These are phyloP conservation scores for Grapholita molesta DNA, from an alignment of 1,140 invertebrate species.

Conservation along the genomic window DNA sequence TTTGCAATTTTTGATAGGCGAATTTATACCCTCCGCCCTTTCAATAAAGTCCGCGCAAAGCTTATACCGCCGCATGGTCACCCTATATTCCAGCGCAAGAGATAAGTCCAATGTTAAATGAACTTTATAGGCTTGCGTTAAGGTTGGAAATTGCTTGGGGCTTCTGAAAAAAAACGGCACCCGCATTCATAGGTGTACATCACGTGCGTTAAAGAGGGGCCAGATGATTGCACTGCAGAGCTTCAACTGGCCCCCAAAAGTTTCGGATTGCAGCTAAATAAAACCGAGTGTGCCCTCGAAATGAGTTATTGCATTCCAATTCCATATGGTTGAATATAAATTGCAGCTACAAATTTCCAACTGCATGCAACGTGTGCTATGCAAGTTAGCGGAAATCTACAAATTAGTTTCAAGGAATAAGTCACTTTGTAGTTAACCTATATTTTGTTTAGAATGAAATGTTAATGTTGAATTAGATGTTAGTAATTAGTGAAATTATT, in stretches of 20 bases:
- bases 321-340: constrained; percentile 9
- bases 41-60: constrained; percentile 43
- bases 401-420: background rate
- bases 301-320: background rate
- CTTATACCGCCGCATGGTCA: constrained; percentile 40
- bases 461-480: no score
- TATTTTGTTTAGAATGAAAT: background rate
- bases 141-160: constrained; percentile 25
- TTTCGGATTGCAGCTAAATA: constrained; percentile 39
- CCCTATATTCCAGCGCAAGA: constrained; percentile 33
- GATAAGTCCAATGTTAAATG: constrained; percentile 18
- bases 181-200: constrained; percentile 34
- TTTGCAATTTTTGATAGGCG: constrained; percentile 29
- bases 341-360: background rate
- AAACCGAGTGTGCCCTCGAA: constrained; percentile 17
- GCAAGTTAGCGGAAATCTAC: background rate
- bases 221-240: constrained; percentile 60
- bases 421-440: background rate
- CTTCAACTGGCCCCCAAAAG: constrained; percentile 40
- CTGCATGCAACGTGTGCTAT: background rate
- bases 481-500: background rate
- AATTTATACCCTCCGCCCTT: constrained; percentile 54
- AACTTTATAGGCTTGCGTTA: constrained; percentile 14
- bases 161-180: constrained; percentile 39
- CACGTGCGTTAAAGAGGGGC: constrained; percentile 55